Conservation (phyloP, 2,113 vertebrate species). For the Galemys pyrenaicus region DNA sequence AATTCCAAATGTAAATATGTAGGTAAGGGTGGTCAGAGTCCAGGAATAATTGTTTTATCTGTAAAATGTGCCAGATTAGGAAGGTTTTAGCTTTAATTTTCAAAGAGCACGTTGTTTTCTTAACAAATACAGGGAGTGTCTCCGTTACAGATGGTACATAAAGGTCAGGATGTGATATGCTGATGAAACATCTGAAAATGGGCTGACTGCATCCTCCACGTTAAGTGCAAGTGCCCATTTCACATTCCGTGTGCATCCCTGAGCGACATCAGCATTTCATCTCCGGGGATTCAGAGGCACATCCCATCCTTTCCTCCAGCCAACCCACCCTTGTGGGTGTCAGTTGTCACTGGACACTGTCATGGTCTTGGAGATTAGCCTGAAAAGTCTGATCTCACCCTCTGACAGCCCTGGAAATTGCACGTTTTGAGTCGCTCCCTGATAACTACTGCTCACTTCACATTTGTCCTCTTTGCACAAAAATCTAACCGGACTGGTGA, state of each 20-base stretch:
- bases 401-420: neutral
- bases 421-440: neutral
- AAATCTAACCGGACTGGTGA: neutral
- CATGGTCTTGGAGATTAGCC: neutral
- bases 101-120: neutral
- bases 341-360: neutral
- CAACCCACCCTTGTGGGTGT: neutral
- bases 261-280: neutral
- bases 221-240: neutral
- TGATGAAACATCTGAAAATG: neutral
- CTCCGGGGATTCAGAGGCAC: neutral
- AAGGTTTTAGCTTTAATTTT: neutral
- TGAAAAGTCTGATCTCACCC: neutral
- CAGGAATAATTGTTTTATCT: neutral
- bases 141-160: neutral
- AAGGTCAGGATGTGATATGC: neutral
- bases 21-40: neutral
- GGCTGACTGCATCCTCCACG: neutral
- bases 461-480: neutral
- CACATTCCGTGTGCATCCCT: neutral
- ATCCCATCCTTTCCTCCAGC: rapidly evolving
- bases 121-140: neutral
- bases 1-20: neutral
- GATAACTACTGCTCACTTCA: neutral
- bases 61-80: neutral